Evolutionary conservation across 2,113 vertebrate genomes (phyloP).

Genomic region (Psephotus haematonotus): DNA sequence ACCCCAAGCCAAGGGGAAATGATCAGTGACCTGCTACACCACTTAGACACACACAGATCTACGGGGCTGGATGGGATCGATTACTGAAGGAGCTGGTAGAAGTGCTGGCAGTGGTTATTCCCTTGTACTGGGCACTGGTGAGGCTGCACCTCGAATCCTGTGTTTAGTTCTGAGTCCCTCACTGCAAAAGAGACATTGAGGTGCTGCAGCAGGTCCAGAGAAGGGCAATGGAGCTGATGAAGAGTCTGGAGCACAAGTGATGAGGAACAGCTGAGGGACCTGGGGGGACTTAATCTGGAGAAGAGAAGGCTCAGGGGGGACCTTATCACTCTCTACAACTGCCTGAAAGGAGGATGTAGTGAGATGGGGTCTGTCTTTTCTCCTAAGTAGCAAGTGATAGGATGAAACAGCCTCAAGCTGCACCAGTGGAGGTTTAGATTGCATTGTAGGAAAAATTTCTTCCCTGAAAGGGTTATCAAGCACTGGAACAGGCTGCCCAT

Average conservation of each 20-base stretch:
- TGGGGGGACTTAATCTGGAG: neutral
- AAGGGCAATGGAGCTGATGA: fast-evolving
- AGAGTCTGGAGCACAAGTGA: neutral
- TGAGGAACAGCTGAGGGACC: neutral
- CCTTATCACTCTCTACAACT: neutral
- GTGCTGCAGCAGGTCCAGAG: fast-evolving
- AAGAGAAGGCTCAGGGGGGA: neutral
- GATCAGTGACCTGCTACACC: neutral
- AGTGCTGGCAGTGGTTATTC: neutral
- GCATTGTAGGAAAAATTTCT: neutral
- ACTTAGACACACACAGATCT: neutral
- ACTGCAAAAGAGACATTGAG: neutral
- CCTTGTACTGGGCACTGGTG: neutral
- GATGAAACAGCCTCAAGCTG: neutral
- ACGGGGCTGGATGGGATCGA: neutral
- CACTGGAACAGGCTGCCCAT: neutral
- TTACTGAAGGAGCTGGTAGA: neutral
- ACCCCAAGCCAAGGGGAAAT: neutral
- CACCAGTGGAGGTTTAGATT: neutral
- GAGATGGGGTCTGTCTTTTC: fast-evolving
- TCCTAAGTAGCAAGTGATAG: neutral
- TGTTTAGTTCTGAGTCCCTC: neutral
- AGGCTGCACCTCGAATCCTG: neutral
- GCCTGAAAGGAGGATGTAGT: neutral
- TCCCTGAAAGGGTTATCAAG: neutral